Conservation (phyloP, 2,888 invertebrate species). For the Polia nebulosa region DNA sequence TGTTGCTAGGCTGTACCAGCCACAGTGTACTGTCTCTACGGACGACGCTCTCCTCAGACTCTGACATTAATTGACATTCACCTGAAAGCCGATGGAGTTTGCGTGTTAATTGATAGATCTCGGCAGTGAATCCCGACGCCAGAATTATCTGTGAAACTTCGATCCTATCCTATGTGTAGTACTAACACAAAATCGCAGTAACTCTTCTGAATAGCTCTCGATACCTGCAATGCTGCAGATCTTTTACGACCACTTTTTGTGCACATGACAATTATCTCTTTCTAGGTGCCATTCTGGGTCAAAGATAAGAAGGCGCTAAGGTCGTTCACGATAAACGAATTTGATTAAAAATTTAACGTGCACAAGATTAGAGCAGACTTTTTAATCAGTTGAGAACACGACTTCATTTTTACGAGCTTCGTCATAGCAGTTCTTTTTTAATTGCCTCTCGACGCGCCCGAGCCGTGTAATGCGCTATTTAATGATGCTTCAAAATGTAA, state of each 20-base stretch:
- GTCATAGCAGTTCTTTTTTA: conserved; percentile 89
- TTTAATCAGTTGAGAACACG: conserved; percentile 89
- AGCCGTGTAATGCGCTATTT: conserved; percentile 88
- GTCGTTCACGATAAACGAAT: conserved; percentile 76
- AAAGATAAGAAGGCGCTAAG: conserved; percentile 71
- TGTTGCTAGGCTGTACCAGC: conserved; percentile 65
- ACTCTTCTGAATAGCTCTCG: conserved; percentile 1
- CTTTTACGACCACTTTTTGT: conserved; percentile 26
- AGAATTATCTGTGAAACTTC: conserved; percentile 67
- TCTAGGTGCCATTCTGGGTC: conserved; percentile 58
- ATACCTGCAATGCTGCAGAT: conserved; percentile 28
- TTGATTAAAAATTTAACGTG: conserved; percentile 82
- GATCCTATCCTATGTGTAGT: conserved; percentile 38
- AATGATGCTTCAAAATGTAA: conserved; percentile 90
- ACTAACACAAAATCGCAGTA: conserved; percentile 12
- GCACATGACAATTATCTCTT: conserved; percentile 56
- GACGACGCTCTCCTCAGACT: conserved; percentile 72
- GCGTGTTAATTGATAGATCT: conserved; percentile 86
- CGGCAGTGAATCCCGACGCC: conserved; percentile 73
- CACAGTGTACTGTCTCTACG: conserved; percentile 66
- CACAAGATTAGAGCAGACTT: conserved; percentile 83
- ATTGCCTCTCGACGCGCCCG: conserved; percentile 86
- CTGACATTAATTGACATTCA: conserved; percentile 86
- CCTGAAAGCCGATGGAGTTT: conserved; percentile 84
- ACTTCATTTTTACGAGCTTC: conserved; percentile 87